Evolutionary conservation across 2,888 invertebrate genomes (phyloP).

Genomic region (Mechanitis mazaeus): DNA sequence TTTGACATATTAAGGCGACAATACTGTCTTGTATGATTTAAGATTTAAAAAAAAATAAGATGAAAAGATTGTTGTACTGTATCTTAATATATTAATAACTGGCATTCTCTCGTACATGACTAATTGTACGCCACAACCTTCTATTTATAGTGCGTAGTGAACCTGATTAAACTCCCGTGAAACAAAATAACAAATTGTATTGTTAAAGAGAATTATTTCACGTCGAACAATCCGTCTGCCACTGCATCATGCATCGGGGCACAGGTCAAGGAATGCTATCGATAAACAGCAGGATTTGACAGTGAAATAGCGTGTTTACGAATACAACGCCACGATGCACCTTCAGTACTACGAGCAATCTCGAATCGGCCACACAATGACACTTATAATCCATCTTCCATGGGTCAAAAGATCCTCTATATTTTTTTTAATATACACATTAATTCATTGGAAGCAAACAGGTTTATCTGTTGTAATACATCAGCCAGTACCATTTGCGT

Average conservation of each 20-base stretch:
- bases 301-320: constrained; percentile 60
- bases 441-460: constrained; percentile 38
- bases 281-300: constrained; percentile 65
- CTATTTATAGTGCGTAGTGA: no score
- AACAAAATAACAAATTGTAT: constrained; percentile 14
- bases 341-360: constrained; percentile 39
- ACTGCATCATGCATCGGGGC: constrained; percentile 51
- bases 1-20: no score
- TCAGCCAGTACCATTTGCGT: constrained; percentile 33
- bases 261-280: constrained; percentile 58
- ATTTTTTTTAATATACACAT: constrained; percentile 32
- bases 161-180: no score
- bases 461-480: constrained; percentile 39
- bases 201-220: constrained; percentile 32
- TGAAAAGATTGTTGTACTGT: no score
- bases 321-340: constrained; percentile 36
- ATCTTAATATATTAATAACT: no score
- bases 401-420: constrained; percentile 47
- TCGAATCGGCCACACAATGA: constrained; percentile 54
- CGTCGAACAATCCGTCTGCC: constrained; percentile 42
- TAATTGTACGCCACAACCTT: no score
- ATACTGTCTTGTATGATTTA: no score
- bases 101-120: no score
- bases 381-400: constrained; percentile 55
- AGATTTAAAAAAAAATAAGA: no score